Conservation (phyloP, 35 echinoderm and acorn worm genomes). For the Acanthaster planci region DNA sequence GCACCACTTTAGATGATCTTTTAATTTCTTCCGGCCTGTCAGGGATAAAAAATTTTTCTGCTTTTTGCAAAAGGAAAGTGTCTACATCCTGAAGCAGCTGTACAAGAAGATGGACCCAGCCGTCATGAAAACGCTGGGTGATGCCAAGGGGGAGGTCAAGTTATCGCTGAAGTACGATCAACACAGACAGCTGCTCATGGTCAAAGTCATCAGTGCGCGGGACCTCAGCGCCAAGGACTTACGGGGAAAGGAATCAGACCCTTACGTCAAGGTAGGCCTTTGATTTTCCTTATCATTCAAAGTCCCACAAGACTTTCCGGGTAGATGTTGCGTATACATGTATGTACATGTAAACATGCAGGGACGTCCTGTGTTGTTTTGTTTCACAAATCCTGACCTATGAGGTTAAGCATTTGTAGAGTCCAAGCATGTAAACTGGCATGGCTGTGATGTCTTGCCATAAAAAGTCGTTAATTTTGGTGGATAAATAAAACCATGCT, state of each 20-base stretch:
- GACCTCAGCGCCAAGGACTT: slow-evolving; percentile 94
- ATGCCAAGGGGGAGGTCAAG: slow-evolving; percentile 90
- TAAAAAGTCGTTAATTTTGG: too few relatives aligned
- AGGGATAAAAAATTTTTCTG: background rate
- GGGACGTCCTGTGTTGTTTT: too few relatives aligned
- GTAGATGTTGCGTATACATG: background rate
- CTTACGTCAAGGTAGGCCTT: slow-evolving; percentile 75
- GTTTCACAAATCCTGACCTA: too few relatives aligned
- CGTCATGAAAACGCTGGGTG: slow-evolving; percentile 87
- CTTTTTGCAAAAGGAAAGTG: slow-evolving; percentile 65
- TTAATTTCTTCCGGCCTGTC: background rate
- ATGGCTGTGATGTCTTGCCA: too few relatives aligned
- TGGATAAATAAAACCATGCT: too few relatives aligned
- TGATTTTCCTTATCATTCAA: too few relatives aligned
- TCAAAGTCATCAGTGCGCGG: slow-evolving; percentile 82
- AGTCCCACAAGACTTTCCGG: background rate
- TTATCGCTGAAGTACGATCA: slow-evolving; percentile 90
- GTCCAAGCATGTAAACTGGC: too few relatives aligned
- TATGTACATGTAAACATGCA: too few relatives aligned
- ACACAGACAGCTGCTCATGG: slow-evolving; percentile 44
- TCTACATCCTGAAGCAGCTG: slow-evolving; percentile 89
- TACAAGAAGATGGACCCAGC: slow-evolving; percentile 96
- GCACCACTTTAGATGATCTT: background rate
- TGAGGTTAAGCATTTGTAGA: too few relatives aligned
- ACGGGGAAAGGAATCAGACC: slow-evolving; percentile 78